phyloP scores from a whole-genome alignment of 2,888 invertebrate species.

The Ethmia dodecea region DNA sequence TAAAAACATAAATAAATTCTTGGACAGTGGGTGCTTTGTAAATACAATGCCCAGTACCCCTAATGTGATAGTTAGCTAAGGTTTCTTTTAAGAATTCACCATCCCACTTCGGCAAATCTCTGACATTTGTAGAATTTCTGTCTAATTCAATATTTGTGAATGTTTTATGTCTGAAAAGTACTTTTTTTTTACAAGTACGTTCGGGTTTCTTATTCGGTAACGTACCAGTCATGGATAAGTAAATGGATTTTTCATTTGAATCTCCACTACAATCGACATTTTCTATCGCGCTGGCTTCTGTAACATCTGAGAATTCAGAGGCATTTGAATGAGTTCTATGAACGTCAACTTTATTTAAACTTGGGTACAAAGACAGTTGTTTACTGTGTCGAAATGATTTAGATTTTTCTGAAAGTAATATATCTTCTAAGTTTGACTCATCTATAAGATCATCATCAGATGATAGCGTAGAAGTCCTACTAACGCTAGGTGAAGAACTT shows the following conservation, averaged over 20 bases:
- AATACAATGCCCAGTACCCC: constrained; percentile 70
- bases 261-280: constrained; percentile 65
- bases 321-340: constrained; percentile 50
- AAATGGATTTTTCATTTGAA: constrained; percentile 40
- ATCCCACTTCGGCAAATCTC: constrained; percentile 50
- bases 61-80: constrained; percentile 61
- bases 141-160: constrained; percentile 68
- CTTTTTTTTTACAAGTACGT: constrained; percentile 46
- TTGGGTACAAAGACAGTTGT: constrained; percentile 28
- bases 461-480: constrained; percentile 56
- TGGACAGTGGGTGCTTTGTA: constrained; percentile 61
- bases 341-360: constrained; percentile 37
- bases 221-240: constrained; percentile 63
- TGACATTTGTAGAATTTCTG: constrained; percentile 49
- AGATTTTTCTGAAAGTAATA: constrained; percentile 63
- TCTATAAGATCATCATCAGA: constrained; percentile 60
- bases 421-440: constrained; percentile 67
- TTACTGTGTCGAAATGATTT: constrained; percentile 60
- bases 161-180: constrained; percentile 67
- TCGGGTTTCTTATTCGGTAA: constrained; percentile 51
- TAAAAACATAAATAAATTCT: constrained; percentile 67
- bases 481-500: constrained; percentile 32
- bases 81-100: constrained; percentile 59
- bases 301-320: constrained; percentile 53
- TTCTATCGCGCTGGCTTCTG: constrained; percentile 66